These are phyloP conservation scores for Watsonalla binaria DNA, from an alignment of 2,888 invertebrate species.

Conservation along the genomic window DNA sequence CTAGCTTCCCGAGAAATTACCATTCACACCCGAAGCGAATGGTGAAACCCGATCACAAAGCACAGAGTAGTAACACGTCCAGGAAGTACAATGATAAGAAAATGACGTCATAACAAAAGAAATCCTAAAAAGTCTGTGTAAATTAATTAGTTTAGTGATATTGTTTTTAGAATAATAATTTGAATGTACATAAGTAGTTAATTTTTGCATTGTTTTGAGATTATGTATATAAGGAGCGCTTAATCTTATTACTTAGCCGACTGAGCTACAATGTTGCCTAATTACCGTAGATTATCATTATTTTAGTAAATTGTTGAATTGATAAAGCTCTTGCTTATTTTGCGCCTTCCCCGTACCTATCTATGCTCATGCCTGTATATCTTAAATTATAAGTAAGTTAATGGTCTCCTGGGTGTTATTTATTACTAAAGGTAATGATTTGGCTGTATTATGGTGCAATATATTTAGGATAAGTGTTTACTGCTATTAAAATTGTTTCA, in stretches of 20 bases:
- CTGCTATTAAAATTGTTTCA: slow-evolving; percentile 22
- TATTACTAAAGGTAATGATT: slow-evolving; percentile 24
- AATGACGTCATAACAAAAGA: slow-evolving; percentile 31
- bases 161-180: too few species aligned
- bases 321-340: too few species aligned
- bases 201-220: too few species aligned
- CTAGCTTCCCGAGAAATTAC: slow-evolving; percentile 59
- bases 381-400: not conserved
- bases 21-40: slow-evolving; percentile 65
- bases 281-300: too few species aligned
- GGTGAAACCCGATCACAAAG: slow-evolving; percentile 45
- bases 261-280: not conserved
- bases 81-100: slow-evolving; percentile 45
- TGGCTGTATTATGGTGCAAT: slow-evolving; percentile 54
- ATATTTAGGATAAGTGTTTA: slow-evolving; percentile 32
- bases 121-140: not conserved
- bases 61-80: slow-evolving; percentile 21
- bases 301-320: too few species aligned
- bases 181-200: too few species aligned
- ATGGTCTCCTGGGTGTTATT: slow-evolving; percentile 20
- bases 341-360: too few species aligned
- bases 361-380: not conserved
- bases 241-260: too few species aligned
- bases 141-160: too few species aligned
- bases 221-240: too few species aligned